A percentile compares a stretch with the other conserved stretches of the same genome.
phyloP scores from a whole-genome alignment of 1,140 invertebrate species.

The Aleiodes sp. region DNA sequence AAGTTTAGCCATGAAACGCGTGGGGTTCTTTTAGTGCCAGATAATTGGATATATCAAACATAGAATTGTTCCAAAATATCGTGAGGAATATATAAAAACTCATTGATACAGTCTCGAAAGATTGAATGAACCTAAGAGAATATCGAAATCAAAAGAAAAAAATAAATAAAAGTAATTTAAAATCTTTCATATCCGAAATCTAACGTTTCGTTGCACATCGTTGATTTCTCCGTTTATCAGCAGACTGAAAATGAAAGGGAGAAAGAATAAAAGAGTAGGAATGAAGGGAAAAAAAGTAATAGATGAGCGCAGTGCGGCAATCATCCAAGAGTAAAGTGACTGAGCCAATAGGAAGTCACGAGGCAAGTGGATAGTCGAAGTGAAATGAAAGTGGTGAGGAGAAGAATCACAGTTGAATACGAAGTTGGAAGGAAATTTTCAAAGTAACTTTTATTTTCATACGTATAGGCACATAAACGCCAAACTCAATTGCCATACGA shows the following conservation, averaged over 20 bases:
- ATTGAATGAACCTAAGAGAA: not conserved
- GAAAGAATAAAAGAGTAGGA: too few species aligned
- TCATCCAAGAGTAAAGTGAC: not conserved
- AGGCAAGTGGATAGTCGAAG: not conserved
- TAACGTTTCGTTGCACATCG: slow-evolving; percentile 1
- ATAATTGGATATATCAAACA: too few species aligned
- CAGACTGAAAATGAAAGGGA: not conserved
- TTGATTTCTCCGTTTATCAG: not conserved
- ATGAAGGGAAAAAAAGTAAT: not conserved
- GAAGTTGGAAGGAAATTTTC: not conserved
- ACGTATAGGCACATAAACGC: too few species aligned
- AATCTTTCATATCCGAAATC: not conserved
- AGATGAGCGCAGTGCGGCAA: not conserved
- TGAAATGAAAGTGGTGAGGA: not conserved
- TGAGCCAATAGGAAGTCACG: not conserved
- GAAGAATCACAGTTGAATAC: not conserved
- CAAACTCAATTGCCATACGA: too few species aligned
- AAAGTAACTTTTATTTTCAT: too few species aligned
- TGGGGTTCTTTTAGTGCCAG: too few species aligned
- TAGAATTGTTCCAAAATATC: too few species aligned
- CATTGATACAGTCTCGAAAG: too few species aligned
- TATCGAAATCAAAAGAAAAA: not conserved
- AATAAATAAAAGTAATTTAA: not conserved
- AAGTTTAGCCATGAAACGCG: not conserved
- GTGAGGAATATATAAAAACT: too few species aligned